Evolutionary conservation across 2,113 vertebrate species (phyloP).

Genomic region (Stomatorhinus ivindoensis): DNA sequence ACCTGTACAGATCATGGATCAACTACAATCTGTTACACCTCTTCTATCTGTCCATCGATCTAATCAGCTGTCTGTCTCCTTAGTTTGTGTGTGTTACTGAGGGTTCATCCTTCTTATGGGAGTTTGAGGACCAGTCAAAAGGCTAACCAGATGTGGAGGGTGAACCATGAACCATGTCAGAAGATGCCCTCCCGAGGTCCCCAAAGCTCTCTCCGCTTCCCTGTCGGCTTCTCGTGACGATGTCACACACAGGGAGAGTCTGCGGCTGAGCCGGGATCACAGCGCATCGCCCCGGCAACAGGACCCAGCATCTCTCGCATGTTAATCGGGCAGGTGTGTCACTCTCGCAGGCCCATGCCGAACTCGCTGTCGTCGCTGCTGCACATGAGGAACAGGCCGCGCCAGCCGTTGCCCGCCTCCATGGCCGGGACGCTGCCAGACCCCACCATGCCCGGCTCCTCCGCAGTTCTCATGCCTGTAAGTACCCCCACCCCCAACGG

Average conservation of each 20-base stretch:
- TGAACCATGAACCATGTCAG: neutral
- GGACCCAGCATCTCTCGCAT: neutral
- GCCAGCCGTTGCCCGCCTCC: conserved; percentile 97
- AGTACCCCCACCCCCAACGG: conserved; percentile 52
- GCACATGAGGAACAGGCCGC: conserved; percentile 96
- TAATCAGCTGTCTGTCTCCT: neutral
- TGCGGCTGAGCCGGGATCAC: neutral
- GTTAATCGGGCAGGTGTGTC: neutral
- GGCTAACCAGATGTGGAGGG: neutral
- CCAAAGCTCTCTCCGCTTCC: neutral
- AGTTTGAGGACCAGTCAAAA: neutral
- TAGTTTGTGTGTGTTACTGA: neutral
- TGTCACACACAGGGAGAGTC: neutral
- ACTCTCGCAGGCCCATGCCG: conserved; percentile 78
- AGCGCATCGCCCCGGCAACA: neutral
- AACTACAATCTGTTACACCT: no score
- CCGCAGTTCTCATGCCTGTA: conserved; percentile 95
- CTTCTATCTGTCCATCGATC: neutral
- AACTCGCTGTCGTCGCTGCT: conserved; percentile 95
- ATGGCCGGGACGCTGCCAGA: conserved; percentile 98
- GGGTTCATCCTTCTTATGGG: neutral
- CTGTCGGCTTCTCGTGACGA: neutral
- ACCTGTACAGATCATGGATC: no score
- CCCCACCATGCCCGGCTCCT: conserved; percentile 95
- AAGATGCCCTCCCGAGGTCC: neutral